phyloP scores from a whole-genome alignment of 2,888 invertebrate species.

The Apotomis betuletana region DNA sequence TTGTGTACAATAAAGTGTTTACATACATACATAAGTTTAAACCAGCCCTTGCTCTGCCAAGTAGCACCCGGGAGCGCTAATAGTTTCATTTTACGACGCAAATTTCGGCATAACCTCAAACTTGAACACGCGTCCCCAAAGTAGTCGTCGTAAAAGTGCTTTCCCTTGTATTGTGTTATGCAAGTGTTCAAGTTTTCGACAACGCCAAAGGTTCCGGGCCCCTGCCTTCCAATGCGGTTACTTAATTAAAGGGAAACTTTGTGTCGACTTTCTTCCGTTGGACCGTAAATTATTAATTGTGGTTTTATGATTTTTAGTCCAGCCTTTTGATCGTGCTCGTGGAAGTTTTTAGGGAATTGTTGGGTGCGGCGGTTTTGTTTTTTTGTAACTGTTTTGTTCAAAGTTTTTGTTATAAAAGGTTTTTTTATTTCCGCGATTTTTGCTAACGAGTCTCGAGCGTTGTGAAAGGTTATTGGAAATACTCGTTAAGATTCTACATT shows the following conservation, averaged over 20 bases:
- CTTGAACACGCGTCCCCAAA: conserved; percentile 19
- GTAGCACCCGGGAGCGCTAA: neutral
- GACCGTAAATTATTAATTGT: conserved; percentile 38
- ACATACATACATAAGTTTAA: too few species aligned
- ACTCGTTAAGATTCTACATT: too few species aligned
- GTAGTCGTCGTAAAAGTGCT: conserved; percentile 52
- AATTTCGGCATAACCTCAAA: conserved; percentile 15
- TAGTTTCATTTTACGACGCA: conserved; percentile 19
- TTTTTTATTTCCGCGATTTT: too few species aligned
- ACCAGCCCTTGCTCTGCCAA: too few species aligned
- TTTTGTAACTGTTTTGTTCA: neutral
- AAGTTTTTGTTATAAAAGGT: too few species aligned
- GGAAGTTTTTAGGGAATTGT: conserved; percentile 1
- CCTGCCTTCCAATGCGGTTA: conserved; percentile 34
- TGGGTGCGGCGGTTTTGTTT: conserved; percentile 8
- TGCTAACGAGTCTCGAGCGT: too few species aligned
- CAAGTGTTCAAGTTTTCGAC: conserved; percentile 47
- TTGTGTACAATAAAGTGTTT: too few species aligned
- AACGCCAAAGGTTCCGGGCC: conserved; percentile 41
- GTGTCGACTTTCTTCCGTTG: conserved; percentile 33
- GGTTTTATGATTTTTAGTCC: conserved; percentile 35
- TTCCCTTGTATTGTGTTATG: conserved; percentile 53
- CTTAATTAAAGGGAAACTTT: conserved; percentile 39
- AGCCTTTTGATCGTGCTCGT: conserved; percentile 29
- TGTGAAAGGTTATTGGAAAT: too few species aligned